Evolutionary conservation across 2,113 vertebrate species (phyloP), one percentile per base, ranked within the genome.

Genomic region (Mesoclemmys tuberculata): DNA sequence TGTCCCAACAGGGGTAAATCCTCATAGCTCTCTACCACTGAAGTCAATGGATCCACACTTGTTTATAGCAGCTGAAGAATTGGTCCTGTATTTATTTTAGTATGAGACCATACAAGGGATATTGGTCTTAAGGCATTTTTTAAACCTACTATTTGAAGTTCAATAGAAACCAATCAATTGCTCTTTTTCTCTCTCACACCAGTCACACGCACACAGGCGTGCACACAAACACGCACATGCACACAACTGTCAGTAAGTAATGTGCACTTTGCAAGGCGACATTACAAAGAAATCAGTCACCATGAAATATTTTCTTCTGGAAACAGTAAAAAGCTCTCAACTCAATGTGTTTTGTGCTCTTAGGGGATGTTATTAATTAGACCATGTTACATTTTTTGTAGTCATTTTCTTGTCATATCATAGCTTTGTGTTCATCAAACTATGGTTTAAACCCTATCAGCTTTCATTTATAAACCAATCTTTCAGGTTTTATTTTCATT

Each of bases 261-360:
- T 18, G 31, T 52, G 10, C 46, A 44, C 5, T n/a, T 38, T 9
- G 10, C 1, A 64, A 0, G 2, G 19, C 68, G 61, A 4, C 29
- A 13, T 1, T 68, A 77, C 77, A 83, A 75, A 71, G 49, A 41
- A 77, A 81, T 75, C n/a, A 83, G 31, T 29, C 49, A 77, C 44
- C 5, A 4, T 29, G 21, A 87, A 88, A 80, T 1, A 2, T 10
- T 80, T 80, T 3, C 68, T 81, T 78, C 58, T 5, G 1, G 16
- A 75, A 94, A 79, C 19, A 87, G 10, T 1, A 38, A 31, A 87
- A 81, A 2, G 22, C n/a, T 27, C 58, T 82, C 75, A 77, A 54
- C 46, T 51, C 61, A 55, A 71, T 38, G 38, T 24, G 24, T 84
- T 87, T 22, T 82, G 26, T 38, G 85, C 84, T 83, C 89, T 74